Conservation (phyloP, 2,113 vertebrate species). For the Cephalophus harveyi region DNA sequence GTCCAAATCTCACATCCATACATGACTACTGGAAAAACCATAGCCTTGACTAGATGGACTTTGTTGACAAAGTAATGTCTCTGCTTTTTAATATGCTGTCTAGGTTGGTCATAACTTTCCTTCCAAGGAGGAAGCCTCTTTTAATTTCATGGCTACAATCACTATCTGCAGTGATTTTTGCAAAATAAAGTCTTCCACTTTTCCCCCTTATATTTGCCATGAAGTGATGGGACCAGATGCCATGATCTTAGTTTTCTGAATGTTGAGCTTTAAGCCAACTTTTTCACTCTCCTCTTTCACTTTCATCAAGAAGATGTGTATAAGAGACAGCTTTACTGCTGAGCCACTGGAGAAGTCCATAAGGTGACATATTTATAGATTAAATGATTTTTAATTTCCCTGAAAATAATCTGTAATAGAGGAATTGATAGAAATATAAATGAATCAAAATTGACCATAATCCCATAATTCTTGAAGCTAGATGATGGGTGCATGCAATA, state of each 20-base stretch:
- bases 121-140: not conserved
- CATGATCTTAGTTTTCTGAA: not conserved
- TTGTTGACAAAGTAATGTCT: not conserved
- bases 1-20: not conserved
- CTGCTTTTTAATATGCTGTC: not conserved
- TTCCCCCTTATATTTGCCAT: not conserved
- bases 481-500: not conserved
- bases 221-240: not conserved
- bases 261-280: not conserved
- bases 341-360: not conserved
- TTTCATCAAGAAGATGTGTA: too few relatives aligned
- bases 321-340: too few relatives aligned
- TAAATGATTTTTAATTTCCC: not conserved
- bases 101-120: not conserved
- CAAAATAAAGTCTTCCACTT: not conserved
- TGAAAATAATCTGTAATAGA: not conserved
- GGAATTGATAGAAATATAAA: not conserved
- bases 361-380: not conserved
- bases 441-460: not conserved
- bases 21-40: not conserved
- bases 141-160: not conserved
- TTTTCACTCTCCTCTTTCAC: not conserved
- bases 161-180: not conserved
- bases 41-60: not conserved
- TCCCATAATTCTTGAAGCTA: not conserved